Evolutionary conservation across 1,140 invertebrate genomes (phyloP).

Genomic region (Drosophila yakuba): DNA sequence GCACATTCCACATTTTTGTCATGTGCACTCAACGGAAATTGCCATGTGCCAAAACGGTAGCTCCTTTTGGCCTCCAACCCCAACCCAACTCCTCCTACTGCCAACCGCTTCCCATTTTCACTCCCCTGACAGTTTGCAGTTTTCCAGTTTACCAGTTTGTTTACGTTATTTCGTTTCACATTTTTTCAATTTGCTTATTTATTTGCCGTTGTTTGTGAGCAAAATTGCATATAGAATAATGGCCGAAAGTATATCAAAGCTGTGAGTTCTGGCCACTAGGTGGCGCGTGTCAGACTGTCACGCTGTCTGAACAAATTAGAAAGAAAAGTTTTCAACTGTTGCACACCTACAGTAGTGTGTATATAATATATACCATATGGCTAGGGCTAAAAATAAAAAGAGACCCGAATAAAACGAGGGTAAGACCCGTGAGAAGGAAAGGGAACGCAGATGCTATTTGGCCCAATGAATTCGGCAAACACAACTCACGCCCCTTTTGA

Average conservation of each 20-base stretch:
- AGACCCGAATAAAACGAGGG: neutral
- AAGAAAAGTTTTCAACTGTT: constrained; percentile 40
- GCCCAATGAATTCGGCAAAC: constrained; percentile 42
- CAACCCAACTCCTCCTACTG: neutral
- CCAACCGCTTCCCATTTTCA: constrained; percentile 1
- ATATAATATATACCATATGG: neutral
- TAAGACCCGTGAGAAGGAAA: neutral
- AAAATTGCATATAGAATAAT: constrained; percentile 63
- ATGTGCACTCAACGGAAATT: constrained; percentile 77
- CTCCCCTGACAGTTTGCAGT: constrained; percentile 12
- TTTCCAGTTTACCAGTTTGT: constrained; percentile 38
- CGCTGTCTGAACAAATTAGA: constrained; percentile 6
- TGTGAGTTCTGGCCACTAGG: constrained; percentile 47
- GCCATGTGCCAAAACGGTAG: constrained; percentile 70
- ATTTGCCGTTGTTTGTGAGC: constrained; percentile 39
- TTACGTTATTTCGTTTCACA: constrained; percentile 33
- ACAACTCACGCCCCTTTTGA: constrained; percentile 43
- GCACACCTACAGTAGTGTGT: constrained; percentile 13
- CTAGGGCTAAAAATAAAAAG: constrained; percentile 25
- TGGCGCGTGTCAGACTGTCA: constrained; percentile 37
- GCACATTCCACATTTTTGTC: constrained; percentile 71
- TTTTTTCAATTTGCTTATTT: constrained; percentile 57
- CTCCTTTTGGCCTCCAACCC: constrained; percentile 3
- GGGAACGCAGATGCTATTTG: constrained; percentile 19
- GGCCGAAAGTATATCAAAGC: constrained; percentile 47